These are phyloP conservation scores for Aphidius ervi DNA, from an alignment of 1,140 invertebrate species.

Conservation along the genomic window DNA sequence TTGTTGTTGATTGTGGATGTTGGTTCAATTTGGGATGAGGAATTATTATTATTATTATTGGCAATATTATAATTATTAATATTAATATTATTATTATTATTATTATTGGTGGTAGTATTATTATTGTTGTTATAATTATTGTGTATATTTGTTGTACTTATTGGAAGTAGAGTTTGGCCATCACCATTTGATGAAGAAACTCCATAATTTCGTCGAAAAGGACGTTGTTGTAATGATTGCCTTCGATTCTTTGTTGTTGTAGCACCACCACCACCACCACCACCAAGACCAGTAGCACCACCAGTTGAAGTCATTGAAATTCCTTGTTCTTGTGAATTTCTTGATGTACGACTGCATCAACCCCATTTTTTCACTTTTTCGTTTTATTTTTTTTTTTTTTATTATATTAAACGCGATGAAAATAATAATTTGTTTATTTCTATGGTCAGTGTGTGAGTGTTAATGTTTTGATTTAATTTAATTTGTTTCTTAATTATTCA, in stretches of 20 bases:
- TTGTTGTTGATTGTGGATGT: conserved; percentile 30
- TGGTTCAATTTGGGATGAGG: conserved; percentile 43
- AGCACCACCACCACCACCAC: conserved; percentile 33
- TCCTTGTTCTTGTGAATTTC: conserved; percentile 36
- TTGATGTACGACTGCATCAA: conserved; percentile 38
- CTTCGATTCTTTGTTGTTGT: conserved; percentile 34
- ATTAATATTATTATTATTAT: conserved; percentile 36
- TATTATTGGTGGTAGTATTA: no score
- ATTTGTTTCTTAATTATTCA: no score
- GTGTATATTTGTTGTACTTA: conserved; percentile 21
- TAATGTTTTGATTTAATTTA: no score
- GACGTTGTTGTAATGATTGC: conserved; percentile 43
- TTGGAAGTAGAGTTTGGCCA: conserved; percentile 46
- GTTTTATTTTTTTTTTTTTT: not conserved
- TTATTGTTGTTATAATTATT: conserved; percentile 22
- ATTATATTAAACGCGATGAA: no score
- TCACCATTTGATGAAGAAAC: conserved; percentile 45
- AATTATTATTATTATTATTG: conserved; percentile 35
- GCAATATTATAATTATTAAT: conserved; percentile 32
- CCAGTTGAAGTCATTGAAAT: no score
- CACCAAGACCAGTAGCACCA: no score
- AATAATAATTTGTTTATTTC: no score
- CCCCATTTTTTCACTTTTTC: conserved; percentile 33
- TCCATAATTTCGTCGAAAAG: conserved; percentile 47
- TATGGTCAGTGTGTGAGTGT: no score